Evolutionary conservation across 2,797 vertebrate species (phyloP).

Genomic region (Enoplosus armatus): DNA sequence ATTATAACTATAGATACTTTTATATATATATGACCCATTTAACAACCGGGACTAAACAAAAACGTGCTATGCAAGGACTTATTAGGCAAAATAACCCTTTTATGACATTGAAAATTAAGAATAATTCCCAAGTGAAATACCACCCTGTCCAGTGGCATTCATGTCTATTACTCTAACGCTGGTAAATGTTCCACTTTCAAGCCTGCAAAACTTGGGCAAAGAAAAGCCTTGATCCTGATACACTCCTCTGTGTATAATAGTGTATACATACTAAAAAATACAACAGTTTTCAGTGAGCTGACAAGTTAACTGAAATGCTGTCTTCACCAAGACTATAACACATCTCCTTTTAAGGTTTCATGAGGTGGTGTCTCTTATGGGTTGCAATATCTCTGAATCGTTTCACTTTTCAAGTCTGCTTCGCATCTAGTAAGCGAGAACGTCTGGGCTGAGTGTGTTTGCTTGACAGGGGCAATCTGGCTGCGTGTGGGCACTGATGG

Average conservation of each 20-base stretch:
- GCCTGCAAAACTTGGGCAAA: constrained; percentile 20
- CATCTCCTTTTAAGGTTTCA: constrained; percentile 79
- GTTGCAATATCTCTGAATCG: constrained; percentile 70
- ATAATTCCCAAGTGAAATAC: neutral
- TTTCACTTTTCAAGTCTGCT: constrained; percentile 78
- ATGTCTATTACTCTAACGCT: neutral
- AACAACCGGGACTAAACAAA: neutral
- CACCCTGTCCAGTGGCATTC: neutral
- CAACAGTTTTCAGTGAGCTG: constrained; percentile 50
- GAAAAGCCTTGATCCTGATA: constrained; percentile 20
- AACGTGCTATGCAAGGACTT: neutral
- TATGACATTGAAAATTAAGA: neutral
- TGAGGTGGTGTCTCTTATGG: constrained; percentile 72
- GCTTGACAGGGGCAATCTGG: constrained; percentile 73
- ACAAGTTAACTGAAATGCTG: constrained; percentile 60
- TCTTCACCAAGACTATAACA: constrained; percentile 56
- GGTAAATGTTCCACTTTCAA: constrained; percentile 18
- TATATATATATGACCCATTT: constrained; percentile 1
- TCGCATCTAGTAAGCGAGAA: constrained; percentile 65
- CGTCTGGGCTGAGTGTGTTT: constrained; percentile 66
- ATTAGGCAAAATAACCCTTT: constrained; percentile 6
- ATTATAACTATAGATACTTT: constrained; percentile 7
- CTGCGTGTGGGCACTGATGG: constrained; percentile 80
- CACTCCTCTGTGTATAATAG: constrained; percentile 26
- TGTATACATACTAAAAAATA: constrained; percentile 47